Conservation (phyloP, 1,140 invertebrate species). For the Dufourea novaeangliae region DNA sequence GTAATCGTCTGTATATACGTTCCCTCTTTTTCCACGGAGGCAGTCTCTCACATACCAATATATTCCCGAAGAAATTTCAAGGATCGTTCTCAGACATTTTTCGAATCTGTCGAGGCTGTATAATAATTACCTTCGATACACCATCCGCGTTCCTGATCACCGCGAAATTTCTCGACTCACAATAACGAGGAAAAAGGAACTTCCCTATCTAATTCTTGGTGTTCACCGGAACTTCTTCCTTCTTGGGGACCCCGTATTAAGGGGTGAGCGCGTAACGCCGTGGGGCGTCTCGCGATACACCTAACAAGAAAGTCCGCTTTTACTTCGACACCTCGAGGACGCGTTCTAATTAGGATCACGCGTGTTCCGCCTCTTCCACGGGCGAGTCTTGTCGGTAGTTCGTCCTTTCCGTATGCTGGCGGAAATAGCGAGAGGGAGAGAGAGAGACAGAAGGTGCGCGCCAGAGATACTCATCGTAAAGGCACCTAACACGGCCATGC, state of each 20-base stretch:
- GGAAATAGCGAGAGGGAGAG: conserved; percentile 25
- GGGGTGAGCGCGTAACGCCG: conserved; percentile 20
- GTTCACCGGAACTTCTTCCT: background rate
- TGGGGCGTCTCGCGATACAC: conserved; percentile 37
- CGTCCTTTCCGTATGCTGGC: conserved; percentile 40
- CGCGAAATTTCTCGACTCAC: conserved; percentile 10
- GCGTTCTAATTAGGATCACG: conserved; percentile 82
- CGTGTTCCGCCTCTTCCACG: conserved; percentile 73
- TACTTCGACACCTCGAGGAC: conserved; percentile 73
- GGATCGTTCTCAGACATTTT: no score
- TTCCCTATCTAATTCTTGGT: background rate
- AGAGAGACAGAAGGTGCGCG: conserved; percentile 27
- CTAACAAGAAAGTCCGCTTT: conserved; percentile 69
- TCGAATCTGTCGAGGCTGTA: no score
- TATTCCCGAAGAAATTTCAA: background rate
- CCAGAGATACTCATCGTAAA: conserved; percentile 71
- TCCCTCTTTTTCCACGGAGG: conserved; percentile 7
- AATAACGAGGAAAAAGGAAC: no score
- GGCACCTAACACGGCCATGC: conserved; percentile 73
- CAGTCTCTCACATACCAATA: background rate
- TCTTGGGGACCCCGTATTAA: conserved; percentile 34
- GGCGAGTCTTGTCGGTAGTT: conserved; percentile 64
- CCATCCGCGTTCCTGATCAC: background rate
- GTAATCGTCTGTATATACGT: conserved; percentile 30
- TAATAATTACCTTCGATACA: no score